Conservation (phyloP, 2,888 invertebrate genomes). For the Noctua pronuba region DNA sequence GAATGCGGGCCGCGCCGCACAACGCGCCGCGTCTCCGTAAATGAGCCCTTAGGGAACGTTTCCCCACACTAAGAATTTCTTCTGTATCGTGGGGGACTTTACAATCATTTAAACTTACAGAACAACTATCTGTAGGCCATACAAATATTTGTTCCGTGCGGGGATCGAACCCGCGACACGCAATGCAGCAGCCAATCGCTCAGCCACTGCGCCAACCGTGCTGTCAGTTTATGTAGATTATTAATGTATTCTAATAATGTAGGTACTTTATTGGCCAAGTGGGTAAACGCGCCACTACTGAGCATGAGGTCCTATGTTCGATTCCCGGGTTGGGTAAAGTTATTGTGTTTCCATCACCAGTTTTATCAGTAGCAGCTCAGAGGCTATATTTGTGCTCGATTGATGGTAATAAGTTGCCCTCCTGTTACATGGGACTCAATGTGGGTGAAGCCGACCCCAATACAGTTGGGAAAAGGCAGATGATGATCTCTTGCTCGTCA, state of each 20-base stretch:
- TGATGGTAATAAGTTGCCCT: background rate
- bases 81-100: no score
- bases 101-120: no score
- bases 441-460: background rate
- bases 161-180: no score
- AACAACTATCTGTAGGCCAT: no score
- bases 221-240: no score
- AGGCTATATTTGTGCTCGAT: background rate
- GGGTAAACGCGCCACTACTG: background rate
- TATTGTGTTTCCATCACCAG: background rate
- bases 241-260: background rate
- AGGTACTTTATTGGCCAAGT: background rate
- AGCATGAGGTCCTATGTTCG: background rate
- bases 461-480: background rate
- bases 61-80: no score
- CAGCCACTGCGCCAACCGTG: no score
- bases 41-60: no score
- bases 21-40: no score
- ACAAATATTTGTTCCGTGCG: no score
- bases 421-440: background rate
- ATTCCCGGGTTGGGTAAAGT: background rate
- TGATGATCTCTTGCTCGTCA: background rate
- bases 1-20: no score
- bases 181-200: no score
- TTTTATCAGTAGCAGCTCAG: background rate